Evolutionary conservation across 2,888 invertebrate species (phyloP).

Genomic region (Brachypalpus laphriformis): DNA sequence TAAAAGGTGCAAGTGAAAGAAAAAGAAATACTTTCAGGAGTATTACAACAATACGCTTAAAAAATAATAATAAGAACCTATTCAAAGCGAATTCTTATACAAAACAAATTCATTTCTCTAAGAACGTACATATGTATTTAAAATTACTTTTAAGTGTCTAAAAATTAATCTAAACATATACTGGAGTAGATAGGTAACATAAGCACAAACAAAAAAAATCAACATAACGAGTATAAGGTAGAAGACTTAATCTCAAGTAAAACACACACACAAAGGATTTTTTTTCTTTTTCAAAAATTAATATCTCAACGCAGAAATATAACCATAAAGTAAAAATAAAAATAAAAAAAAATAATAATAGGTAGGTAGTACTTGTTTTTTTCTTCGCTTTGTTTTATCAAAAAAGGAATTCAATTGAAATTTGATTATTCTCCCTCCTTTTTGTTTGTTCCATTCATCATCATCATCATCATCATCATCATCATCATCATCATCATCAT

Average conservation of each 20-base stretch:
- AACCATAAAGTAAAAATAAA: slow-evolving; percentile 9
- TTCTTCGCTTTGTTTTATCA: slow-evolving; percentile 17
- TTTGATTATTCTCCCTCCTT: slow-evolving; percentile 63
- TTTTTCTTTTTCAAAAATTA: background rate
- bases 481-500: slow-evolving; percentile 47
- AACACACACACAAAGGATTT: background rate
- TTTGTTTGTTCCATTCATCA: slow-evolving; percentile 36
- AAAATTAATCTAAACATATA: slow-evolving; percentile 8
- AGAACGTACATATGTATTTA: background rate
- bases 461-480: slow-evolving; percentile 42
- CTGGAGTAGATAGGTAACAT: background rate
- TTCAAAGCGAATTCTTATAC: background rate
- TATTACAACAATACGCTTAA: background rate
- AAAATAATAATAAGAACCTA: no score
- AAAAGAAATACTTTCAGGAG: background rate
- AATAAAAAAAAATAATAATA: slow-evolving; percentile 2
- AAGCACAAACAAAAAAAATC: slow-evolving; percentile 2
- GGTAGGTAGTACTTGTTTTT: slow-evolving; percentile 1
- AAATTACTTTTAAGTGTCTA: background rate
- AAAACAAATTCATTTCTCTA: background rate
- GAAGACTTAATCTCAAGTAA: background rate
- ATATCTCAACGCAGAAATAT: slow-evolving; percentile 3
- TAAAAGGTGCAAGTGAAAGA: no score
- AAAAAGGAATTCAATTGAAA: slow-evolving; percentile 73
- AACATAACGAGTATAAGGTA: slow-evolving; percentile 9